These are phyloP conservation scores for Drosophila hawaiiensis DNA, from an alignment of 2,888 invertebrate genomes.

Conservation along the genomic window DNA sequence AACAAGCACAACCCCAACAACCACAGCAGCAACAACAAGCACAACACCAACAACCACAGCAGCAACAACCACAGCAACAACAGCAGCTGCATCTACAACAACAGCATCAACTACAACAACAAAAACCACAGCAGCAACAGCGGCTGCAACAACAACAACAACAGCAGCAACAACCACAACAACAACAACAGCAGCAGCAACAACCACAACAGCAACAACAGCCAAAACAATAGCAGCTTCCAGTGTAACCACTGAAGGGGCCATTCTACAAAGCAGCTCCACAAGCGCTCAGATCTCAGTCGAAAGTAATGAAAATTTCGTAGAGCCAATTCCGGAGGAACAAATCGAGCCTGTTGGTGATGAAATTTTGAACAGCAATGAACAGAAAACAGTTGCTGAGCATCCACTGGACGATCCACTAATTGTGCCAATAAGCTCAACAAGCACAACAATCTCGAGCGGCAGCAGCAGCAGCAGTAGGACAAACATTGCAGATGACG, in stretches of 20 bases:
- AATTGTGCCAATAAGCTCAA: not conserved
- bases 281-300: conserved; percentile 11
- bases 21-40: not conserved
- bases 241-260: conserved; percentile 8
- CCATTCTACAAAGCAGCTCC: conserved; percentile 7
- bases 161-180: not conserved
- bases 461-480: not conserved
- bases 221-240: conserved; percentile 6
- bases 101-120: not conserved
- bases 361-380: not conserved
- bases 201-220: not conserved
- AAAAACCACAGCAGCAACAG: not conserved
- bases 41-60: not conserved
- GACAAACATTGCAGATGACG: not conserved
- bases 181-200: not conserved
- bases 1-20: not conserved
- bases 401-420: not conserved
- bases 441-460: conserved; percentile 13
- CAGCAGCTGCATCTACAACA: not conserved
- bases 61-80: not conserved
- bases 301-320: not conserved
- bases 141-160: not conserved
- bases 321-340: not conserved
- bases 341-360: not conserved
- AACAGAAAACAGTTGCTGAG: not conserved